Conservation (phyloP, 2,888 invertebrate species). For the Sarcophaga carnaria region DNA sequence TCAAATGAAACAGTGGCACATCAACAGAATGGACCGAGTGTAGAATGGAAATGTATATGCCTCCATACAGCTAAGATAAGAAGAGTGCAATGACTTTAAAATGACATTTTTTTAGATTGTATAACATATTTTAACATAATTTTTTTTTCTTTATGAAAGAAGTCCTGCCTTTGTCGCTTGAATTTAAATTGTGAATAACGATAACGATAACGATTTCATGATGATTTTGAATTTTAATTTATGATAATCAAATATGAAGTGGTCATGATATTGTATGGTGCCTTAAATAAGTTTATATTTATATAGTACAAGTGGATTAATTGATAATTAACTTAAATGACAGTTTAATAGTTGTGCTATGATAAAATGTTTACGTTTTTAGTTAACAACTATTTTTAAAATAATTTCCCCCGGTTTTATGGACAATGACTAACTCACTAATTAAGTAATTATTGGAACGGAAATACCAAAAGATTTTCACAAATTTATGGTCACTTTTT, state of each 20-base stretch:
- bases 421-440: not conserved
- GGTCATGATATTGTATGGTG: not conserved
- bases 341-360: not conserved
- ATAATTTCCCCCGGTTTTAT: not conserved
- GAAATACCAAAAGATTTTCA: not conserved
- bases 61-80: not conserved
- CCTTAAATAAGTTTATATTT: not conserved
- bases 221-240: constrained; percentile 7
- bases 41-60: not conserved
- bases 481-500: too few relatives aligned
- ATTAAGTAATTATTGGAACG: not conserved
- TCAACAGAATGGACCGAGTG: not conserved
- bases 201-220: not conserved
- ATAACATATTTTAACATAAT: not conserved
- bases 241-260: constrained; percentile 14
- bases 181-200: not conserved
- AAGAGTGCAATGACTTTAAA: not conserved
- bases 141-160: not conserved
- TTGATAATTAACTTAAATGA: constrained; percentile 21
- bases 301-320: not conserved
- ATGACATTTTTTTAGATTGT: not conserved
- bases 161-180: not conserved
- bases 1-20: constrained; percentile 1
- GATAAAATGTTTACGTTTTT: not conserved
- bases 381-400: not conserved